Conservation (phyloP, 2,888 invertebrate species). For the Chesias legatella region DNA sequence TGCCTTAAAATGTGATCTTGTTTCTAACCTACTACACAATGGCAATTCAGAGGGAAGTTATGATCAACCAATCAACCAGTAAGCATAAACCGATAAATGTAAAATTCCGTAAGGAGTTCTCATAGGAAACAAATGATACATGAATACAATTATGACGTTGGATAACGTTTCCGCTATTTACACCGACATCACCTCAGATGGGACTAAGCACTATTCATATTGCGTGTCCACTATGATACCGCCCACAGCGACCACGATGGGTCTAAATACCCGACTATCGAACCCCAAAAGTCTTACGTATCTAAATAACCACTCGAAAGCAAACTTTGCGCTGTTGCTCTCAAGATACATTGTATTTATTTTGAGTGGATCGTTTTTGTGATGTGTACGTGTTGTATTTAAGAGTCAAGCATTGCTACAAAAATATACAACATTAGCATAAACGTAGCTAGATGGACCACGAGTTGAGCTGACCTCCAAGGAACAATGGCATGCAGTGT, state of each 20-base stretch:
- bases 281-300: slow-evolving; percentile 8
- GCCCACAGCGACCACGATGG: slow-evolving; percentile 54
- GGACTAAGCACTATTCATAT: slow-evolving; percentile 64
- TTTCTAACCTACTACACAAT: too few relatives aligned
- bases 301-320: not conserved
- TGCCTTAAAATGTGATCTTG: too few relatives aligned
- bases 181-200: slow-evolving; percentile 40
- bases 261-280: slow-evolving; percentile 13
- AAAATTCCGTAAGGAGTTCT: slow-evolving; percentile 31
- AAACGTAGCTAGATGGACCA: slow-evolving; percentile 52
- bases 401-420: slow-evolving; percentile 33
- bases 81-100: slow-evolving; percentile 20
- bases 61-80: slow-evolving; percentile 4
- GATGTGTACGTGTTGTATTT: not conserved
- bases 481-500: slow-evolving; percentile 31
- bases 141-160: slow-evolving; percentile 45
- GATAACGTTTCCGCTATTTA: slow-evolving; percentile 48
- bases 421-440: slow-evolving; percentile 75
- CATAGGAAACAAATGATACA: slow-evolving; percentile 43
- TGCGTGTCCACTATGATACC: slow-evolving; percentile 67
- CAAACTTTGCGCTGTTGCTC: not conserved
- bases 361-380: not conserved
- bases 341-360: not conserved
- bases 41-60: not conserved
- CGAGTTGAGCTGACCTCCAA: slow-evolving; percentile 22